Conservation (phyloP, 2,797 vertebrate species). For the Crypturellus tataupa region DNA sequence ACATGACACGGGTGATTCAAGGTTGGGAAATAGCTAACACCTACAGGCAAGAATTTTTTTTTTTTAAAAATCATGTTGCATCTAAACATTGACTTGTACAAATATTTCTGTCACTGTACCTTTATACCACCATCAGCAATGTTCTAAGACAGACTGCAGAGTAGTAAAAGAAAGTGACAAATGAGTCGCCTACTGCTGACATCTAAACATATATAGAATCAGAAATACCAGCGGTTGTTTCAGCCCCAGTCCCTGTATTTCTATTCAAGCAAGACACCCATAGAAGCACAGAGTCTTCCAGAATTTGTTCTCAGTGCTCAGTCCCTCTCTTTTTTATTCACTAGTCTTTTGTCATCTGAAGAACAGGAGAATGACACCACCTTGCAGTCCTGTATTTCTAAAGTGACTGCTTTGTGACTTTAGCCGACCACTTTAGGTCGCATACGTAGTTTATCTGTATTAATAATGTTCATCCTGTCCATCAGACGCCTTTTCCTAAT, state of each 20-base stretch:
- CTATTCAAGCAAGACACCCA: not conserved
- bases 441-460: not conserved
- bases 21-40: not conserved
- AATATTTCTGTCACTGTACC: not conserved
- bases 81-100: not conserved
- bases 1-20: not conserved
- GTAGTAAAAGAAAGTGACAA: not conserved
- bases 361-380: not conserved
- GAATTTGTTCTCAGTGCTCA: not conserved
- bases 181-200: not conserved
- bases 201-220: not conserved
- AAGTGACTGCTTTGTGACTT: not conserved
- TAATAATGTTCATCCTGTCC: not conserved
- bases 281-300: not conserved
- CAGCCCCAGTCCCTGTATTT: not conserved
- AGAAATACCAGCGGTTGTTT: not conserved
- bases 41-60: not conserved
- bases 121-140: not conserved
- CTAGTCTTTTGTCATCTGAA: not conserved
- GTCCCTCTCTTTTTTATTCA: not conserved
- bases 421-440: not conserved
- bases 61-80: not conserved
- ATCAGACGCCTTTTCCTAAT: not conserved
- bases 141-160: not conserved
- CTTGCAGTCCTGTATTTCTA: not conserved